A percentile compares a stretch with the other conserved stretches of the same genome.
These are phyloP conservation scores for Nemurella pictetii DNA, from an alignment of 2,888 invertebrate genomes.

Conservation along the genomic window DNA sequence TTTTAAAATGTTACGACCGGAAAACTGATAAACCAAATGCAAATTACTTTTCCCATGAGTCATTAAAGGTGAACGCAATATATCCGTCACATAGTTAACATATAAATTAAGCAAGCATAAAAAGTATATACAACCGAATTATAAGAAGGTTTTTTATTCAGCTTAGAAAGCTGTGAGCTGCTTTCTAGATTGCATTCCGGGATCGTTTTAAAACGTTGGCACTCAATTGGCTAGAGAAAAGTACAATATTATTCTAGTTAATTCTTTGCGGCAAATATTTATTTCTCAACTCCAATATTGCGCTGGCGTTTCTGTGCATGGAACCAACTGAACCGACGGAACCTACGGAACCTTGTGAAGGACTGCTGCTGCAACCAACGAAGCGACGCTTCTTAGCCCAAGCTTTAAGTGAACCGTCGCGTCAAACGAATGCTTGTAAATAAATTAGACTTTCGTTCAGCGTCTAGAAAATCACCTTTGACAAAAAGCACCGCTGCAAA, in stretches of 20 bases:
- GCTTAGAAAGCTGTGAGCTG: neutral
- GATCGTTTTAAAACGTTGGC: neutral
- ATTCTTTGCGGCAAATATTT: neutral
- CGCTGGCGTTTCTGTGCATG: neutral
- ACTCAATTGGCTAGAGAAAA: neutral
- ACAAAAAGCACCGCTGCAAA: neutral
- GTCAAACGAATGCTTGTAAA: neutral
- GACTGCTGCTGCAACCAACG: neutral
- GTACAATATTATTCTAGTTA: neutral
- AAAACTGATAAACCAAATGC: slow-evolving; percentile 11
- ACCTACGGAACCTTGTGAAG: too few species aligned
- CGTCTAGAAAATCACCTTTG: neutral
- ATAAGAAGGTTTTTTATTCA: neutral
- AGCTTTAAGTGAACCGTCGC: neutral
- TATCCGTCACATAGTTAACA: neutral
- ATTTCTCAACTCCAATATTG: neutral
- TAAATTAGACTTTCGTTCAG: neutral
- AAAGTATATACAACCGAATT: neutral
- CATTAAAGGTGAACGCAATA: slow-evolving; percentile 15
- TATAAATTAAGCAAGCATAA: neutral
- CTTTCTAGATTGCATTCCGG: neutral
- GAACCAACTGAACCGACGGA: neutral
- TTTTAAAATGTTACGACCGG: slow-evolving; percentile 11
- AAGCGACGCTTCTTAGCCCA: neutral
- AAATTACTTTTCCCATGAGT: slow-evolving; percentile 7